Evolutionary conservation across 2,888 invertebrate genomes (phyloP), one percentile per base, ranked within the genome.

Genomic region (Hydropsyche betteni): DNA sequence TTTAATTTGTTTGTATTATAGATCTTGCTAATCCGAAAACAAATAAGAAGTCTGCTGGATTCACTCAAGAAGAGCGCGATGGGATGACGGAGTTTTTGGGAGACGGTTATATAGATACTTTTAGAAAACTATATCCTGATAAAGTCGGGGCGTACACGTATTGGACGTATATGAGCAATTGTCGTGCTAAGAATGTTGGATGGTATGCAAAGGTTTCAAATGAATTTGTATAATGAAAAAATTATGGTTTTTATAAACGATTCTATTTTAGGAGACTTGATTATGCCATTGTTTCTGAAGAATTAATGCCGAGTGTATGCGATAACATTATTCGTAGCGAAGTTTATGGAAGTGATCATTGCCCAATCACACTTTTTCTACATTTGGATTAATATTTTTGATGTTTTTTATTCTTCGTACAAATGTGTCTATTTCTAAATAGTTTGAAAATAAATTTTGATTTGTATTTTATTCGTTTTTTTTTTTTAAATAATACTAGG

Each of bases 321-420:
- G 98, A 98, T 84, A 94, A 90, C 82, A 88, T 93, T 33, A 96
- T 98, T 80, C 89, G 96, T 69, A 90, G 89, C 74, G 86, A 93
- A 80, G 93, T 98, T 4, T 91, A 90, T 83, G 99, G 99, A 53
- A 98, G 97, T 83, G 99, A 99, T 84, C 99, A 99, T 85, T 99
- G 98, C 83, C 99, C 99, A 0, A 90, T 98, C 80, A 90, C 94
- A 53, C 86, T 97, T 68, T 93, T 93, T 82, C 82, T 94, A 71
- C 90, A 92, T 69, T 69, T 34, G 8, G 16, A 64, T 34, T 64
- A 64, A 34, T 33, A 14, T 64, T 64, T 24, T 24, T 24, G 24
- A 24, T 24, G 24, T 24, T 24, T 24, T 24, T 24, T 24, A 24
- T 24, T 24, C 24, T 24, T 24, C 24, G 24, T 24, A 24, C 2